Base-by-base conservation (phyloP, 2,888 invertebrate genomes). In the Epiblema foenella region DNA sequence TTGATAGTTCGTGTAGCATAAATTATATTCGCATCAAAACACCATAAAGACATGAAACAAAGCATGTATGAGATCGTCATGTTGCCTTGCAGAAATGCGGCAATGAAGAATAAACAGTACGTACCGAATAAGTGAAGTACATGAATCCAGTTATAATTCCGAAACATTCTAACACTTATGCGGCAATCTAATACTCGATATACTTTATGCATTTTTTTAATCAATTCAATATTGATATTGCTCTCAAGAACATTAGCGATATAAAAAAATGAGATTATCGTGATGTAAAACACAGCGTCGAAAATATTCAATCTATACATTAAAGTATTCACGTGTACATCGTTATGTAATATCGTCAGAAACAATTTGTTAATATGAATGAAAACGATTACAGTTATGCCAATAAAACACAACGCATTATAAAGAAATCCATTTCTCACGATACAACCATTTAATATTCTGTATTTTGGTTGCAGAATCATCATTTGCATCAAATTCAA, bases 181-280 rank as follows among this genome's bases (percentile, higher is more conserved):
- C 17, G 42, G 4, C 24, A 24, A 9, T 20, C 8, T 8, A 60
- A 52, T 17, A 52, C 4, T 39, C 20, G 33, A 20, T 59, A 67
- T 1, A 39, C 24, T 12, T 59, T n/a, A 3, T 68, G 58, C 33
- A 68, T 42, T 59, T 60, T 68, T 24, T 52, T 20, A n/a, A 68
- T 29, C 11, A 68, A 17, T 0, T 8, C 1, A 39, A 68, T 51
- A 12, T 17, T 59, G 12, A 20, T 37, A 5, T 59, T 12, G 8
- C 51, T 20, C 7, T 33, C 10, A 1, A 33, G 11, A 33, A 56
- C 15, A 56, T 56, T 17, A 18, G 11, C 52, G 11, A 52, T 52
- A 20, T 10, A 18, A 8, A 20, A 10, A 11, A 52, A 11, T 20
- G 18, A 20, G 0, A 20, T 52, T 18, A 4, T 11, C 9, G 52